A percentile compares a stretch with the other conserved stretches of the same genome.
These are phyloP conservation scores for Silurus meridionalis DNA, from an alignment of 2,113 vertebrate species.

Conservation along the genomic window DNA sequence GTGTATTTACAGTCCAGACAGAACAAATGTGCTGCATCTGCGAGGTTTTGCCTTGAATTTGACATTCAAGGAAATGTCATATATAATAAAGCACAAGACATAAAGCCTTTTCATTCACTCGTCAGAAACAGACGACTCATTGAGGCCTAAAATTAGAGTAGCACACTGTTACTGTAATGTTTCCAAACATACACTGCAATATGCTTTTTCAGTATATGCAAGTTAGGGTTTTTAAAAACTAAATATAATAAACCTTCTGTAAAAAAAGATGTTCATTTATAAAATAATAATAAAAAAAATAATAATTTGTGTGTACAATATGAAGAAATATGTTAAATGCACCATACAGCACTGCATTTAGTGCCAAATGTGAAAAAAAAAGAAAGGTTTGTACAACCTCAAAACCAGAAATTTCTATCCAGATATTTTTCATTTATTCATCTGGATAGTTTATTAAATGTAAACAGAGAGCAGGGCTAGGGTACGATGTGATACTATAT, in stretches of 20 bases:
- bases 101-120: background rate
- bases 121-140: background rate
- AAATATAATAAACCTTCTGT: background rate
- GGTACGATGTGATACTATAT: background rate
- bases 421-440: no score
- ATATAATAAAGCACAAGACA: background rate
- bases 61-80: background rate
- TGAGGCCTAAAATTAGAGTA: background rate
- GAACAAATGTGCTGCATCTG: background rate
- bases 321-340: background rate
- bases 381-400: background rate
- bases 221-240: background rate
- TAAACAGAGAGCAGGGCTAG: background rate
- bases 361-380: background rate
- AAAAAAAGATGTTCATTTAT: background rate
- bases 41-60: background rate
- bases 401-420: no score
- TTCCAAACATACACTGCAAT: background rate
- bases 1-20: constrained; percentile 7
- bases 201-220: background rate
- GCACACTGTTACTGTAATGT: background rate
- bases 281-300: background rate
- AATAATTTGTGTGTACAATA: no score
- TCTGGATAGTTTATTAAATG: no score
- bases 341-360: background rate